Percentiles rank a stretch among this genome's conserved stretches.
These are phyloP conservation scores for Equus przewalskii DNA, from an alignment of 2,113 vertebrate genomes.

Conservation along the genomic window DNA sequence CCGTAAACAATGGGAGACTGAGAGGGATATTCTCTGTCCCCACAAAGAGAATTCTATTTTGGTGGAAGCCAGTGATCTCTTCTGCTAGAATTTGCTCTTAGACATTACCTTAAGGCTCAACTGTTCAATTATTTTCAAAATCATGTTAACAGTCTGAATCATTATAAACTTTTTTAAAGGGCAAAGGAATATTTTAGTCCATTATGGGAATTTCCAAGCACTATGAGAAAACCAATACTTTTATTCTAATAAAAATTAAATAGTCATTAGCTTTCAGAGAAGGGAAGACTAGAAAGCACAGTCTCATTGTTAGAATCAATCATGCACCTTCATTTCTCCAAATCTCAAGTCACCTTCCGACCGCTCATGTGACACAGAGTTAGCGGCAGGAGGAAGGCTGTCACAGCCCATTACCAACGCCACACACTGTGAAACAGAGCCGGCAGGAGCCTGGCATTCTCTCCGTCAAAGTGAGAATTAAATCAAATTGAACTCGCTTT, in stretches of 20 bases:
- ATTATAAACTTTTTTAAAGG: conserved; percentile 45
- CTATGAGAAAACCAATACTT: conserved; percentile 48
- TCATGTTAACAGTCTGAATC: neutral
- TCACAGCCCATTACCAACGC: neutral
- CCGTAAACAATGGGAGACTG: neutral
- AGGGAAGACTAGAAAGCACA: neutral
- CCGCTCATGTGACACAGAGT: neutral
- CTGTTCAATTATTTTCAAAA: neutral
- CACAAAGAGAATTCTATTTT: neutral
- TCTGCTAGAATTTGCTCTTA: neutral
- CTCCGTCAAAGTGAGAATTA: conserved; percentile 14
- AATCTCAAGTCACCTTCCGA: conserved; percentile 30
- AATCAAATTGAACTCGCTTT: conserved; percentile 39
- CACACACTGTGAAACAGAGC: neutral
- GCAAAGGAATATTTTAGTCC: neutral
- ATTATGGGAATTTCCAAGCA: conserved; percentile 37
- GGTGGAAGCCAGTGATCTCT: neutral
- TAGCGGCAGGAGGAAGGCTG: neutral
- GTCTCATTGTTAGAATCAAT: neutral
- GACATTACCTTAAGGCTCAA: neutral
- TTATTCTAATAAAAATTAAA: conserved; percentile 37
- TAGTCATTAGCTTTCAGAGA: neutral
- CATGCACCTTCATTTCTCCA: neutral
- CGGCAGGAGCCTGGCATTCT: neutral
- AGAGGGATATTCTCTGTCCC: neutral